Evolutionary conservation across 2,888 invertebrate genomes (phyloP), one percentile per base, ranked within the genome.

Genomic region (Lasioglossum zephyrum): DNA sequence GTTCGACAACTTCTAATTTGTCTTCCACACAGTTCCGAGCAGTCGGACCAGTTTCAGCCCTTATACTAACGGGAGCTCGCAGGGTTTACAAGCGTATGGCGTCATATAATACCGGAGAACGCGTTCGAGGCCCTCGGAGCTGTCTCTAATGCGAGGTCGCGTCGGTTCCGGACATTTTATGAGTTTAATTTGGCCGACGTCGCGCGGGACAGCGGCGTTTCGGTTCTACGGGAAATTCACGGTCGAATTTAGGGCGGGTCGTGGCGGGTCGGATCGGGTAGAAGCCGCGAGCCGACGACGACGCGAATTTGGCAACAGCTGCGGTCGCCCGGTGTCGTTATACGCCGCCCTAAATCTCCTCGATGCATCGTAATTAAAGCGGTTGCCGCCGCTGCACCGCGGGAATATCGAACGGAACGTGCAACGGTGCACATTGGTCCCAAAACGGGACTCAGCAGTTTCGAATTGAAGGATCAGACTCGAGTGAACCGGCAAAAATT

Each of bases 181-280:
- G 93, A 93, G 91, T 93, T 94, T 94, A 93, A 94, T 94, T 94
- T 93, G 90, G 84, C 84, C 85, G 83, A 76, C 82, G 77, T 80
- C 69, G 74, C 41, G 39, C 60, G 79, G 79, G 76, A 76, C 77
- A 91, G 90, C 91, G 88, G 80, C 90, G 90, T 92, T 93, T 91
- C 87, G 90, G 91, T 92, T 91, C 86, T 85, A 84, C 79, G 86
- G 85, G 88, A 91, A 93, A 93, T 93, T 93, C 87, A 90, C 31
- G 87, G 88, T 83, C 87, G 91, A 88, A 82, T 86, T 92, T 87
- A 87, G 86, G 80, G 70, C 31, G 18, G 76, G 60, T 16, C 26
- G 36, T 69, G 63, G 18, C 77, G 63, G 26, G 18, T 69, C 69
- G 69, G 57, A 76, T 79, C 79, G 84, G 74, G 63, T 31, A 31